Evolutionary conservation across 2,113 vertebrate genomes (phyloP), one percentile per base, ranked within the genome.

Genomic region (Dasypus novemcinctus): DNA sequence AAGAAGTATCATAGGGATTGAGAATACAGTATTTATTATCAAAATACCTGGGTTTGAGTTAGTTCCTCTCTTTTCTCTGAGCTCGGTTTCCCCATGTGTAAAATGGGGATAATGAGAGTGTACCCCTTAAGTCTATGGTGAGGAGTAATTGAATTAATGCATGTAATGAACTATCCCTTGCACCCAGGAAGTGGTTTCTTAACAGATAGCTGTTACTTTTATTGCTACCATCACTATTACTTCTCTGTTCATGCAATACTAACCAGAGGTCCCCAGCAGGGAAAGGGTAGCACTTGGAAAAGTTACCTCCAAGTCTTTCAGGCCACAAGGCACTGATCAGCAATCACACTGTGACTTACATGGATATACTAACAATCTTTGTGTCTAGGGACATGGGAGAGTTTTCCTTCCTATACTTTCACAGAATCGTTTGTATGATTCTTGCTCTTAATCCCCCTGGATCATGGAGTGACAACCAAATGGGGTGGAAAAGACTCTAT

Each of bases 401-500:
- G 8, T 31, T 79, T 93, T 71, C 14, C 20, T 63, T 31, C 21
- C 95, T 43, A 25, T 71, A 5, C 18, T 71, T 52, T 76, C 29
- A 93, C 23, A 88, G 43, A 89, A 57, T 79, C 54, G 18, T 59
- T 82, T 38, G 9, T 89, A 17, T 68, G 49, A 82, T 31, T 92
- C 57, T 52, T 86, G 5, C 36, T 87, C n/a, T 49, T 93, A 43
- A 54, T 66, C 1, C n/a, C 79, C 36, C 36, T 86, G 21, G 20
- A 57, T 90, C 41, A 87, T 23, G 49, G 57, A 86, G 13, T 78
- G 68, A 68, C 25, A 68, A 31, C 31, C 54, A 74, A 71, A n/a
- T 82, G 54, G 68, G 31, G 15, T 49, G 13, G 90, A 57, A 91
- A 87, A 93, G n/a, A 84, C 14, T 36, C 66, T 71, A 5, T 90